A percentile compares a stretch with the other conserved stretches of the same genome.
Evolutionary conservation across 1,140 invertebrate genomes (phyloP).

Genomic region (Calephelis nemesis): DNA sequence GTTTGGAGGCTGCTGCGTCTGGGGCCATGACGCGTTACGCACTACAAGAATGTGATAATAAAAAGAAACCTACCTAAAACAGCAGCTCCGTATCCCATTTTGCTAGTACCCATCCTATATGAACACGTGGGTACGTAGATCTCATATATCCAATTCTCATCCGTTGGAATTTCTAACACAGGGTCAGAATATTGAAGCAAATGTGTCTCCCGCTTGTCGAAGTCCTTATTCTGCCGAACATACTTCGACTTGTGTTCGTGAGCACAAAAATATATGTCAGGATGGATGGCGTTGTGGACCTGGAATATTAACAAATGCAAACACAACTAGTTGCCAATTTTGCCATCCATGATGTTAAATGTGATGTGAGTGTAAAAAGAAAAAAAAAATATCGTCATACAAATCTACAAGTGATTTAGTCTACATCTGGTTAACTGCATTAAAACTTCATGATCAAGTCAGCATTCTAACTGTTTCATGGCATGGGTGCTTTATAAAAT

Average conservation of each 20-base stretch:
- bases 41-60: background rate
- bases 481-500: too few species aligned
- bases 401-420: too few species aligned
- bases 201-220: conserved; percentile 45
- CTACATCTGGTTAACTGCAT: too few species aligned
- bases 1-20: too few species aligned
- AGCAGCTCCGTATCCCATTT: conserved; percentile 92
- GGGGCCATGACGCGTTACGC: too few species aligned
- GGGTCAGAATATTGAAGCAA: conserved; percentile 50
- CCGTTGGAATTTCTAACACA: conserved; percentile 59
- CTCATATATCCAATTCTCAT: conserved; percentile 84
- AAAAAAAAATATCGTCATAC: too few species aligned
- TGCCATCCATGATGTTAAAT: too few species aligned
- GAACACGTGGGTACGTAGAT: conserved; percentile 95
- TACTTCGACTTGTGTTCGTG: conserved; percentile 85
- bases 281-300: conserved; percentile 84
- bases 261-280: conserved; percentile 91
- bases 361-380: too few species aligned
- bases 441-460: too few species aligned
- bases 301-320: conserved; percentile 46
- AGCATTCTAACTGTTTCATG: too few species aligned
- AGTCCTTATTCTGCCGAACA: conserved; percentile 49
- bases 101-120: conserved; percentile 93
- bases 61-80: conserved; percentile 84
- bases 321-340: too few species aligned